phyloP scores from a whole-genome alignment of 1,140 invertebrate genomes.

The Ooceraea biroi region DNA sequence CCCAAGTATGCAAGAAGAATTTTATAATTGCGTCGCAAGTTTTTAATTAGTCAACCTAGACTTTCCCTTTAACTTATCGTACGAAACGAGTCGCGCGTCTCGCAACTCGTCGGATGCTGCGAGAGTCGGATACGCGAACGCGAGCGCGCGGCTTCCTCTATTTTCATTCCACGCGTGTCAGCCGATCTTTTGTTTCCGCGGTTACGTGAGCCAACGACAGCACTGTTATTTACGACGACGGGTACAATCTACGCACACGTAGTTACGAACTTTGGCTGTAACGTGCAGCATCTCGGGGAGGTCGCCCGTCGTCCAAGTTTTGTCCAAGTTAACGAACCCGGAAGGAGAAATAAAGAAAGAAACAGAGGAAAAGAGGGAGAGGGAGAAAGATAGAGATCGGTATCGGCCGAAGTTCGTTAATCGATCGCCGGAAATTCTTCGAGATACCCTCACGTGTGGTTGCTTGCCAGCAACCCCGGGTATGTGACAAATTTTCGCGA shows the following conservation, averaged over 20 bases:
- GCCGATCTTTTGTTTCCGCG: constrained; percentile 45
- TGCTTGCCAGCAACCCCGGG: background rate
- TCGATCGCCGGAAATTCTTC: constrained; percentile 54
- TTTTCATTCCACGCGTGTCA: constrained; percentile 37
- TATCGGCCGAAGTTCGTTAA: constrained; percentile 51
- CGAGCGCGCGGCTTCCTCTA: constrained; percentile 18
- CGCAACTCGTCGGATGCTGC: background rate
- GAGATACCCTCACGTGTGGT: constrained; percentile 18
- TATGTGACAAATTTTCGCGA: constrained; percentile 51
- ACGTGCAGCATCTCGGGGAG: constrained; percentile 20
- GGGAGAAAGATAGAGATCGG: background rate
- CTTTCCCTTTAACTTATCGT: background rate
- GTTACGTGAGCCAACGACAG: constrained; percentile 26
- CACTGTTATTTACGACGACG: constrained; percentile 29
- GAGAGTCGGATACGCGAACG: too few relatives aligned
- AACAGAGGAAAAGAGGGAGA: too few relatives aligned
- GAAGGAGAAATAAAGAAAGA: too few relatives aligned
- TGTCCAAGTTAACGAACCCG: constrained; percentile 54
- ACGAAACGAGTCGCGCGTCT: background rate
- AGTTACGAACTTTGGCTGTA: constrained; percentile 46
- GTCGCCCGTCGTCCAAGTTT: constrained; percentile 50
- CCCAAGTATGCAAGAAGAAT: background rate
- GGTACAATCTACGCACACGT: constrained; percentile 48
- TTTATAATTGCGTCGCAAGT: background rate
- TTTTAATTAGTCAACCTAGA: background rate